Base-by-base conservation (phyloP, 2,797 vertebrate genomes). In the Eulemur albifrons region DNA sequence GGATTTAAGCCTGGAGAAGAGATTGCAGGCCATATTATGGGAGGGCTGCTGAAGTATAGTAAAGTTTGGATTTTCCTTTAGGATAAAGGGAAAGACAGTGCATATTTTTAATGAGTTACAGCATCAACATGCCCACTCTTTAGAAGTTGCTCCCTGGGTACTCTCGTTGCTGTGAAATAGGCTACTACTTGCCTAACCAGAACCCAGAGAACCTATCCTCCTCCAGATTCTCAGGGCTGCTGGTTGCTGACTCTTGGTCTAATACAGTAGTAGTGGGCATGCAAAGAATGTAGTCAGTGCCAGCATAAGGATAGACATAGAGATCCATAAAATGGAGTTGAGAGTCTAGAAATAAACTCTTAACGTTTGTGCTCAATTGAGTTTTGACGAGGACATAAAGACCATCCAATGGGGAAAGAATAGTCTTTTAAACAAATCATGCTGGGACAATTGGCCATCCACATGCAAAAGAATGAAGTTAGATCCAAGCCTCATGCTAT, bases 271-370 rank as follows among this genome's bases (percentile, higher is more conserved):
- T 17, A 12, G 13, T 3, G 32, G 43, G 8, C 3, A 7, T 18
- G 8, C 6, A 10, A 43, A 52, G 20, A 80, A 25, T 10, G 13
- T 2, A 63, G 21, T 27, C 35, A 25, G 11, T 4, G 7, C 15
- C 32, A 48, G 14, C 38, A 38, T 15, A 45, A 52, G 11, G 14
- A 3, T 7, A 40, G 15, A 4, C 12, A 2, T 1, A 32, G 32
- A 73, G 12, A 57, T 11, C 14, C 30, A 38, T 1, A 17, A 0
- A 38, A 38, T 12, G 38, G 25, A n/a, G 11, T 7, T 1, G 2
- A n/a, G 23, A 92, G 25, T 15, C 70, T 25, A 6, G n/a, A 54
- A 86, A 67, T 30, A 21, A 57, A 69, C 11, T 5, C 18, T 77
- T 40, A 10, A 10, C 1, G 3, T 54, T 11, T n/a, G 27, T 13